Conservation (phyloP, 2,888 invertebrate species). For the Erebia epiphron region DNA sequence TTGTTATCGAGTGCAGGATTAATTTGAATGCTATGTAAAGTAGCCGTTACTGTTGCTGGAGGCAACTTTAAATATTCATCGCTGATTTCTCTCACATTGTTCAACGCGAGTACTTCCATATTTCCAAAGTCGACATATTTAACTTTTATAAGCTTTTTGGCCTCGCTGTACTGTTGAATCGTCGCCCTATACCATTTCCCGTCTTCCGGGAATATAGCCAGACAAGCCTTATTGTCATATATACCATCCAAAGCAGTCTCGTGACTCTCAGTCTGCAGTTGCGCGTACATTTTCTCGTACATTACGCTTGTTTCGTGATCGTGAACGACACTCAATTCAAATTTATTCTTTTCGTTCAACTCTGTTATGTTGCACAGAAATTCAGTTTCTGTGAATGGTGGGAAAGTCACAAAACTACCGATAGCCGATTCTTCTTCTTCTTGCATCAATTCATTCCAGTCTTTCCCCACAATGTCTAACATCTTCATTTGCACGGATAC, state of each 20-base stretch:
- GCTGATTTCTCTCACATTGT: constrained; percentile 75
- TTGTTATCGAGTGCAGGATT: constrained; percentile 59
- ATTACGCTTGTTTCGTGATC: constrained; percentile 64
- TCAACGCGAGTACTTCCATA: constrained; percentile 73
- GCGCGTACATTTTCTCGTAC: constrained; percentile 74
- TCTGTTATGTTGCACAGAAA: constrained; percentile 63
- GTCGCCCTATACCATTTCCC: constrained; percentile 88
- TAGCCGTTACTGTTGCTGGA: constrained; percentile 76
- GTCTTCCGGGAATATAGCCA: constrained; percentile 84
- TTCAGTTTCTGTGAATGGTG: constrained; percentile 48
- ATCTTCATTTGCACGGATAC: constrained; percentile 51
- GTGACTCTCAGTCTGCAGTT: constrained; percentile 72
- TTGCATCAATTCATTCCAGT: constrained; percentile 64
- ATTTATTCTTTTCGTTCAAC: constrained; percentile 56
- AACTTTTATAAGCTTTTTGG: constrained; percentile 78
- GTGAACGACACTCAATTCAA: constrained; percentile 65
- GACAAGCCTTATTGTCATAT: constrained; percentile 82
- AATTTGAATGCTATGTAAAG: constrained; percentile 64
- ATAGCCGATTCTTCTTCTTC: constrained; percentile 48
- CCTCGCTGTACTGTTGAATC: constrained; percentile 78
- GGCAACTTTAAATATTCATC: constrained; percentile 77
- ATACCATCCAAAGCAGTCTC: constrained; percentile 68
- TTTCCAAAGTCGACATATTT: constrained; percentile 91
- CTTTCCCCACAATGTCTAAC: constrained; percentile 50
- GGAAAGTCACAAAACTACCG: constrained; percentile 51